Percentiles rank a stretch among this genome's conserved stretches.
phyloP scores from a whole-genome alignment of 2,797 vertebrate species.

The Xiphophorus birchmanni region DNA sequence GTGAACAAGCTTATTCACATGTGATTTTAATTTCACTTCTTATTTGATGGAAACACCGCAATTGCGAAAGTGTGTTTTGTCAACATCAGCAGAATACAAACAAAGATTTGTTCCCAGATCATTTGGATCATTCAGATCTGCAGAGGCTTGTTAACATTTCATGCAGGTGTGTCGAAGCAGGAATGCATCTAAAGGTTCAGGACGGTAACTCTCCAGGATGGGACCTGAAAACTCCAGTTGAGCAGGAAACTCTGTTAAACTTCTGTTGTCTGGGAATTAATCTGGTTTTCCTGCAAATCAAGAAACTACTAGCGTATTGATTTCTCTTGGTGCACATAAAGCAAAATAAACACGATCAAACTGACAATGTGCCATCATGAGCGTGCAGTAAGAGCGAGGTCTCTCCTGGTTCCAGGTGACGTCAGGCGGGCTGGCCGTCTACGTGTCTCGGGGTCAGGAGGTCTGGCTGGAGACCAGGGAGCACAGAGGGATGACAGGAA shows the following conservation, averaged over 20 bases:
- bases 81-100: no score
- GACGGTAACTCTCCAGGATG: neutral
- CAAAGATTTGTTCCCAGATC: neutral
- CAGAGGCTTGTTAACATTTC: neutral
- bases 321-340: neutral
- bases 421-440: conserved; percentile 55
- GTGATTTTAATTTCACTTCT: no score
- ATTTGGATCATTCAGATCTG: neutral
- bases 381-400: neutral
- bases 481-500: conserved; percentile 59
- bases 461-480: conserved; percentile 69
- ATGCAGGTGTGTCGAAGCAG: neutral
- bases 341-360: neutral
- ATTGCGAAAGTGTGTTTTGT: no score
- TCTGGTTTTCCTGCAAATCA: neutral
- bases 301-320: neutral
- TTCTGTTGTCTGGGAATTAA: neutral
- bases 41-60: no score
- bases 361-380: neutral
- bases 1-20: no score
- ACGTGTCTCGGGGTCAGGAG: conserved; percentile 53
- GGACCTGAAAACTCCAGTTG: neutral
- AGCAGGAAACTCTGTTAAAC: no score
- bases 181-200: neutral
- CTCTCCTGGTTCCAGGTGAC: conserved; percentile 53